Percentiles rank a stretch among this genome's conserved stretches.
phyloP scores from a whole-genome alignment of 1,140 invertebrate genomes.

The Gryllus bimaculatus region DNA sequence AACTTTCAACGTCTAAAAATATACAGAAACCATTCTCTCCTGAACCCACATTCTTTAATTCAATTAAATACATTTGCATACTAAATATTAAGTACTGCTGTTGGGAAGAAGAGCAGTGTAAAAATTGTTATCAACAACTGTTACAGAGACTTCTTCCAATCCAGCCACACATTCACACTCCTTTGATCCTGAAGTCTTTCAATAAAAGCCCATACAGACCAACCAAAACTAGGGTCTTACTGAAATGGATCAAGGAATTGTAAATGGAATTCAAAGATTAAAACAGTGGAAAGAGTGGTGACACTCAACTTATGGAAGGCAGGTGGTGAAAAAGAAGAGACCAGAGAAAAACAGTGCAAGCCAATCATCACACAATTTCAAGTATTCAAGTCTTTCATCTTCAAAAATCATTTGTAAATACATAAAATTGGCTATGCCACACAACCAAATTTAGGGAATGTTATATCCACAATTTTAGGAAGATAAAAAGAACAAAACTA shows the following conservation, averaged over 20 bases:
- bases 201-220: background rate
- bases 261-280: background rate
- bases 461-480: too few relatives aligned
- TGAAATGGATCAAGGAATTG: background rate
- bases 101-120: background rate
- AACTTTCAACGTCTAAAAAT: background rate
- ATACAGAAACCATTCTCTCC: background rate
- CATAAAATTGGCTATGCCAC: too few relatives aligned
- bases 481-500: background rate
- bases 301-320: background rate
- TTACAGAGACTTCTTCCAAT: background rate
- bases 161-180: background rate
- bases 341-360: background rate
- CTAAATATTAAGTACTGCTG: background rate
- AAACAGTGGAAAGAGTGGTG: background rate
- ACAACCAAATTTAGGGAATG: background rate
- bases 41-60: background rate
- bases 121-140: background rate
- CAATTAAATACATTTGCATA: background rate
- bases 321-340: constrained; percentile 1
- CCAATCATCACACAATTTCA: background rate
- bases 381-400: background rate
- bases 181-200: background rate
- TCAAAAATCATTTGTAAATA: background rate
- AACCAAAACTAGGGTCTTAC: background rate